Conservation (phyloP, 2,888 invertebrate species). For the Uloborus plumipes region DNA sequence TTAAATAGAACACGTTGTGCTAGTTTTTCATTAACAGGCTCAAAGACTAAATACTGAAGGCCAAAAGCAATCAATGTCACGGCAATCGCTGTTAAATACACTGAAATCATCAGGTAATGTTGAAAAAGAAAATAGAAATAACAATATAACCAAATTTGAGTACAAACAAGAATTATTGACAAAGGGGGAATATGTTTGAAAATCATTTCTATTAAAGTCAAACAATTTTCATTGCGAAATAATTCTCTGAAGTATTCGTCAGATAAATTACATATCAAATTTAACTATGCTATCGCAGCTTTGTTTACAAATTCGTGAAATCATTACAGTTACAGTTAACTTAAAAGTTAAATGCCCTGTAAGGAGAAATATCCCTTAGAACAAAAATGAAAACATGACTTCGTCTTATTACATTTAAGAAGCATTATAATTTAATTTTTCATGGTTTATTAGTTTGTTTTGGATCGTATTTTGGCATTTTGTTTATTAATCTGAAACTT, state of each 20-base stretch:
- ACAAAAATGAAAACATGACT: too few relatives aligned
- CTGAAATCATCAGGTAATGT: constrained; percentile 49
- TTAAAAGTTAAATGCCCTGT: not conserved
- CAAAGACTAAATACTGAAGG: constrained; percentile 49
- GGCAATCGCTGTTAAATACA: constrained; percentile 46
- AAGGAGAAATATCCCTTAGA: not conserved
- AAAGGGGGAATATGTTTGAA: constrained; percentile 39
- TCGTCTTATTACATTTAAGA: too few relatives aligned
- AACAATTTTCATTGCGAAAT: constrained; percentile 6
- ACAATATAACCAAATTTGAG: constrained; percentile 52
- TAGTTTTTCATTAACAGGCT: constrained; percentile 34
- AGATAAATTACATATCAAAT: not conserved
- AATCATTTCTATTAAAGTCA: constrained; percentile 25
- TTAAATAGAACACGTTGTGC: constrained; percentile 41
- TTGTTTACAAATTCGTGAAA: constrained; percentile 43
- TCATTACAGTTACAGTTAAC: constrained; percentile 14
- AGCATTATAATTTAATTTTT: too few relatives aligned
- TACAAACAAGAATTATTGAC: constrained; percentile 37
- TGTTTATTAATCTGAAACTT: too few relatives aligned
- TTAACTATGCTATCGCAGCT: constrained; percentile 5
- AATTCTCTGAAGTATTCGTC: not conserved
- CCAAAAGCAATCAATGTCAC: constrained; percentile 36
- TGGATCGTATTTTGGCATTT: too few relatives aligned
- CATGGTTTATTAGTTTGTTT: too few relatives aligned
- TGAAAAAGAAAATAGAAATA: constrained; percentile 56